Evolutionary conservation across 1,140 invertebrate genomes (phyloP).

Genomic region (Aleiodes sp.): DNA sequence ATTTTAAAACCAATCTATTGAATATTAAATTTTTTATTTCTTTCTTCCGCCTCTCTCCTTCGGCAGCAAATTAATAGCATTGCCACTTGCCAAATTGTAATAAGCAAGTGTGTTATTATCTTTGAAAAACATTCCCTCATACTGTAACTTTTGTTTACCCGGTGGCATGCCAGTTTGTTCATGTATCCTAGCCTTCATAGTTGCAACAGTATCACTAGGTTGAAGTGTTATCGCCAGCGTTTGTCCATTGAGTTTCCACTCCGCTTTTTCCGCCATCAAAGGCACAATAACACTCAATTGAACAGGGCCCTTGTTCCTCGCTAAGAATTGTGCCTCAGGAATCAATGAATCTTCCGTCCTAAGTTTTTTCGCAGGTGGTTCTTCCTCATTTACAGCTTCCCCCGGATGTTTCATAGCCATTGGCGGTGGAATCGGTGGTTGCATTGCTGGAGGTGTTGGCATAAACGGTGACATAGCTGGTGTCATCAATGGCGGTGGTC

Average conservation of each 20-base stretch:
- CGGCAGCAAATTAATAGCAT: slow-evolving; percentile 87
- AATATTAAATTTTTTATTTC: slow-evolving; percentile 75
- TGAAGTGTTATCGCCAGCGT: slow-evolving; percentile 82
- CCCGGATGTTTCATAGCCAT: slow-evolving; percentile 66
- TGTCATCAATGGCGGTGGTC: slow-evolving; percentile 72
- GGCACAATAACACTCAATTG: slow-evolving; percentile 84
- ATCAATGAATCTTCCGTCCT: slow-evolving; percentile 93
- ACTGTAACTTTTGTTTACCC: slow-evolving; percentile 96
- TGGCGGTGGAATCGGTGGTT: slow-evolving; percentile 54
- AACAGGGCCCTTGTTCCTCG: slow-evolving; percentile 77
- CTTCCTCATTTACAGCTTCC: slow-evolving; percentile 73
- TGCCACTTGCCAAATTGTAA: slow-evolving; percentile 91
- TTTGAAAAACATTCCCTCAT: slow-evolving; percentile 98
- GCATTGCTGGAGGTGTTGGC: slow-evolving; percentile 60
- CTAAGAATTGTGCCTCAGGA: slow-evolving; percentile 85
- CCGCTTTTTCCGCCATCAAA: slow-evolving; percentile 85
- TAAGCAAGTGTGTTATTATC: slow-evolving; percentile 95
- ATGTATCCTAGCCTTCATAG: slow-evolving; percentile 89
- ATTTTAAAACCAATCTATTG: too few relatives aligned
- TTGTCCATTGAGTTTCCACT: slow-evolving; percentile 98
- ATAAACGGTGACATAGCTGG: slow-evolving; percentile 66
- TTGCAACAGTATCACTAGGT: slow-evolving; percentile 82
- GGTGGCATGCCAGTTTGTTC: slow-evolving; percentile 93
- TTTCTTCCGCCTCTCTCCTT: slow-evolving; percentile 98
- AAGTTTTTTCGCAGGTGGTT: slow-evolving; percentile 87